phyloP scores from a whole-genome alignment of 2,888 invertebrate genomes.

The Hirtodrosophila cameraria region DNA sequence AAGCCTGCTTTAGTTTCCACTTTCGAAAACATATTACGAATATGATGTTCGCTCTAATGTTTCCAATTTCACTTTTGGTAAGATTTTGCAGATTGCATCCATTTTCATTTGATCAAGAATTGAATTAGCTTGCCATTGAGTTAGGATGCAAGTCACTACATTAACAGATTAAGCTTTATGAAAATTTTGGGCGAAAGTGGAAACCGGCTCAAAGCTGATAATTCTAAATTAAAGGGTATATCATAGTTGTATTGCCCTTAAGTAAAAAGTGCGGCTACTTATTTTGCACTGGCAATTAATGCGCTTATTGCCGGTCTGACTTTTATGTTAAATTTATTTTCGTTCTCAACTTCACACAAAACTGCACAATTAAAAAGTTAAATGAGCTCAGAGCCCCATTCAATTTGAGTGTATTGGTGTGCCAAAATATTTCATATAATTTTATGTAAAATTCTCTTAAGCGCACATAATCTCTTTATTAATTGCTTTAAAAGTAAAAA shows the following conservation, averaged over 20 bases:
- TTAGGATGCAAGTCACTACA: too few relatives aligned
- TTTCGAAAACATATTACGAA: too few relatives aligned
- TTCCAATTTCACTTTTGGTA: too few relatives aligned
- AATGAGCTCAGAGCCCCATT: slow-evolving; percentile 66
- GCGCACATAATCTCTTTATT: slow-evolving; percentile 53
- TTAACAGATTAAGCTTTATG: too few relatives aligned
- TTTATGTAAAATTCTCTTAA: slow-evolving; percentile 56
- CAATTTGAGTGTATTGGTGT: slow-evolving; percentile 25
- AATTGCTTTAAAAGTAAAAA: slow-evolving; percentile 50
- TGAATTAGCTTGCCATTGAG: too few relatives aligned
- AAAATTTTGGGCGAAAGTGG: too few relatives aligned
- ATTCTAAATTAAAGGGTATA: slow-evolving; percentile 10
- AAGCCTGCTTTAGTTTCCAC: too few relatives aligned
- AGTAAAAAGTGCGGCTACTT: slow-evolving; percentile 7
- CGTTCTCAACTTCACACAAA: slow-evolving; percentile 56
- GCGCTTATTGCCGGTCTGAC: slow-evolving; percentile 65
- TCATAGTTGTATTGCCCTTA: background rate
- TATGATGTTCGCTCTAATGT: too few relatives aligned
- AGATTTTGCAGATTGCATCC: too few relatives aligned
- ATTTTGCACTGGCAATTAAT: slow-evolving; percentile 59
- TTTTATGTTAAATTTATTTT: slow-evolving; percentile 66
- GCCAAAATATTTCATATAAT: slow-evolving; percentile 30
- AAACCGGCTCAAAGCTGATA: too few relatives aligned
- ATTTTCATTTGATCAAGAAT: too few relatives aligned
- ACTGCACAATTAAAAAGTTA: slow-evolving; percentile 78